Base-by-base conservation (phyloP, 2,797 vertebrate genomes). In the Oryzias dopingdopingensis region DNA sequence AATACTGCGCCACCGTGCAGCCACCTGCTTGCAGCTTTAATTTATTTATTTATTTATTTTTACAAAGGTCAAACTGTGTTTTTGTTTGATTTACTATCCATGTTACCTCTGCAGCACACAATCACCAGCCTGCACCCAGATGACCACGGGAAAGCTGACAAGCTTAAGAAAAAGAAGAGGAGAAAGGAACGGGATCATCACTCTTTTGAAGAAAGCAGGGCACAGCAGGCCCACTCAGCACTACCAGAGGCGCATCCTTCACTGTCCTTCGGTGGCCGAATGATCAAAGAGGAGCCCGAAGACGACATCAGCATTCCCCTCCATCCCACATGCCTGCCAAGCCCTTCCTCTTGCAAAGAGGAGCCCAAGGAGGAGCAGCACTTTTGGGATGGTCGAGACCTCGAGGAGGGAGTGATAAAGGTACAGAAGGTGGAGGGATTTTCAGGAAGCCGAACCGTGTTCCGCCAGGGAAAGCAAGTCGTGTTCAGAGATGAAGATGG, bases 401-500 rank as follows among this genome's bases (percentile, higher is more conserved):
- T 93, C 41, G 89, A 90, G 0, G 93, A 92, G 55, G 89, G 88
- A 0, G 76, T 83, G 24, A 77, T 90, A 14, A 80, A 85, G 62
- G 72, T 86, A 49, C 80, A 90, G 72, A 90, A 90, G 65, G 67
- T 83, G 18, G 90, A 93, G 64, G 88, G 90, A 43, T 63, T 88
- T 41, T 42, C 89, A 76, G 89, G 94, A 82, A 97, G 91, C 66
- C 82, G 96, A 62, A 97, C 93, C 0, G 94, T 98, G 47, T 94
- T 97, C 67, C 94, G 96, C 18, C 95, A 97, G 87, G 96, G 96
- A 15, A 99, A 99, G 80, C 96, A 98, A 79, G 96, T 98, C 82
- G 97, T 98, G 49, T 99, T 98, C 71, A 91, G 97, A 45, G 97
- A 98, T 0, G 96, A 98, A 70, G 96, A 98, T 0, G 94, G 96